Conservation (phyloP, 2,888 invertebrate genomes). For the Herminia tarsipennalis region DNA sequence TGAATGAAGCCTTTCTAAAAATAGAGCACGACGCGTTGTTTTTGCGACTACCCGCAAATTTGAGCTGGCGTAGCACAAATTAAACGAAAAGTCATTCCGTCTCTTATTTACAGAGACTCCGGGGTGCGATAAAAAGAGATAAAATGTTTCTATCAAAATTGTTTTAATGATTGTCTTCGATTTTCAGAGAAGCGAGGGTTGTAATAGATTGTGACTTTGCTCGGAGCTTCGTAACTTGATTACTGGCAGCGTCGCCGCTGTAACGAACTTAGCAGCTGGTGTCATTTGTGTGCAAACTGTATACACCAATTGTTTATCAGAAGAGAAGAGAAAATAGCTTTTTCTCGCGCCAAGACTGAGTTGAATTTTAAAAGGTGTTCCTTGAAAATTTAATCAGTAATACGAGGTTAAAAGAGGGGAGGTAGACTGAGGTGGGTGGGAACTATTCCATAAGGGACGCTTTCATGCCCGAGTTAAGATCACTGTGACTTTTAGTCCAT, state of each 20-base stretch:
- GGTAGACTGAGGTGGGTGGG: no score
- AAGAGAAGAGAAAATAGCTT: constrained; percentile 5
- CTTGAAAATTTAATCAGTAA: no score
- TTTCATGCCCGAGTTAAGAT: no score
- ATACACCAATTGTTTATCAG: constrained; percentile 29
- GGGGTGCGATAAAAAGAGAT: constrained; percentile 12
- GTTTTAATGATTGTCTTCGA: constrained; percentile 48
- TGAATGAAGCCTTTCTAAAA: constrained; percentile 16
- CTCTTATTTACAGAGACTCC: constrained; percentile 21
- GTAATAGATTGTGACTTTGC: constrained; percentile 41
- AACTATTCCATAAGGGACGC: no score
- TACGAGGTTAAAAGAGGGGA: no score
- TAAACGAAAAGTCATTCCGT: constrained; percentile 27
- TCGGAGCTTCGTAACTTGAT: constrained; percentile 48
- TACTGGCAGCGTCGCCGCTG: constrained; percentile 26
- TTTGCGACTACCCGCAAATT: constrained; percentile 4
- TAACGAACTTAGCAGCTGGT: constrained; percentile 37
- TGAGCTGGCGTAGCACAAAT: constrained; percentile 12
- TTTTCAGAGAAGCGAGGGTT: constrained; percentile 25
- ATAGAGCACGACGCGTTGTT: constrained; percentile 10
- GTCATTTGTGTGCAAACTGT: constrained; percentile 37
- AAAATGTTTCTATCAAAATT: constrained; percentile 37
- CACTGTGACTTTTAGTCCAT: no score
- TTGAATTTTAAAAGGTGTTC: not conserved
- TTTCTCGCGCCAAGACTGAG: not conserved